Evolutionary conservation across 2,888 invertebrate genomes (phyloP).

Genomic region (Agrotis puta): DNA sequence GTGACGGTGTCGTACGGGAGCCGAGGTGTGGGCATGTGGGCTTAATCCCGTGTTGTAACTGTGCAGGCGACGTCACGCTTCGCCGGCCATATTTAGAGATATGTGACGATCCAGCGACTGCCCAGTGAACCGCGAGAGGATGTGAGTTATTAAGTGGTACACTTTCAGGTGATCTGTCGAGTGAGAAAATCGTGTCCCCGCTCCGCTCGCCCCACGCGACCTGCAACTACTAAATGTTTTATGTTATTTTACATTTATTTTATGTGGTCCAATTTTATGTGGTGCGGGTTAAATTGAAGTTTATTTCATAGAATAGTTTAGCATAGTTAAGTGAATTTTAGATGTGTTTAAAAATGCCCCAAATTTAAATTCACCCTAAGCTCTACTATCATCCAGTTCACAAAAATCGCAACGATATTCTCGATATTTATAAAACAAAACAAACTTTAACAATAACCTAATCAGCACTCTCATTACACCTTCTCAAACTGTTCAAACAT

Average conservation of each 20-base stretch:
- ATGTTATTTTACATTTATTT: slow-evolving; percentile 4
- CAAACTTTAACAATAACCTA: neutral
- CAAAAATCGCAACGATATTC: neutral
- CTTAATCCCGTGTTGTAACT: slow-evolving; percentile 75
- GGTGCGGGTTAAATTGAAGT: neutral
- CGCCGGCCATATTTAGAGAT: slow-evolving; percentile 89
- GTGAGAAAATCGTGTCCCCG: slow-evolving; percentile 87
- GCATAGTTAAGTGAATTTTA: too few species aligned
- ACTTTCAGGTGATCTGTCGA: slow-evolving; percentile 90
- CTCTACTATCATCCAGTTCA: neutral
- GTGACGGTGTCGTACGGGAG: slow-evolving; percentile 46
- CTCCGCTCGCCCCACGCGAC: slow-evolving; percentile 61
- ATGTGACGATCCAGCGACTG: slow-evolving; percentile 90
- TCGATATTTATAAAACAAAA: too few species aligned
- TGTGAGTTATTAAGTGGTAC: slow-evolving; percentile 91
- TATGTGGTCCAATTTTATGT: too few species aligned
- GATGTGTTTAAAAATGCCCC: too few species aligned
- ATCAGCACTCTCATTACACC: slow-evolving; percentile 9
- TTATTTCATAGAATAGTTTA: too few species aligned
- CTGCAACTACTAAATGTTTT: slow-evolving; percentile 64
- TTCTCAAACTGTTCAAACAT: slow-evolving; percentile 33
- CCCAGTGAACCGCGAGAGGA: slow-evolving; percentile 90
- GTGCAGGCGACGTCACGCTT: slow-evolving; percentile 79
- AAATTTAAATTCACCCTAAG: neutral
- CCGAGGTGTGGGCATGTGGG: slow-evolving; percentile 62